phyloP scores from a whole-genome alignment of 2,888 invertebrate genomes.

The Drosophila mercatorum region DNA sequence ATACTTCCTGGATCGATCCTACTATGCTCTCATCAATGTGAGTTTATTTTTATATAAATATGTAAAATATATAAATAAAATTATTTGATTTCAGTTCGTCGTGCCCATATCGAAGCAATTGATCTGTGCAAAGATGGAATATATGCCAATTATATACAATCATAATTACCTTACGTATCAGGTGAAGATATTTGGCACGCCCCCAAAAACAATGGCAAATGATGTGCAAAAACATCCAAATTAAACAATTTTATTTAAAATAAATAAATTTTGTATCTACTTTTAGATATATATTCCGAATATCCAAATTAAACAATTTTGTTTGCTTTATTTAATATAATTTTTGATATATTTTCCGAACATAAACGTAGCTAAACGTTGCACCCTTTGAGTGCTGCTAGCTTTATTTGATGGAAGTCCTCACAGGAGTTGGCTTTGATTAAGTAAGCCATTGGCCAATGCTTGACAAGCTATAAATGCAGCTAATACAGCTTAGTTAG shows the following conservation, averaged over 20 bases:
- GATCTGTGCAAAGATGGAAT: slow-evolving; percentile 32
- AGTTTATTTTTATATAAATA: neutral
- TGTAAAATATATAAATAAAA: neutral
- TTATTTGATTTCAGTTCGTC: slow-evolving; percentile 25
- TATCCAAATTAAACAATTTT: too few species aligned
- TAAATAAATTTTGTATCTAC: neutral
- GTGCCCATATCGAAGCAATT: slow-evolving; percentile 39
- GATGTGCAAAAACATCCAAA: neutral
- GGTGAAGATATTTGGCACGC: slow-evolving; percentile 44
- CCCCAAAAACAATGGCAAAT: neutral
- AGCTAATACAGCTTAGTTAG: too few species aligned
- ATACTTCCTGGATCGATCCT: slow-evolving; percentile 42
- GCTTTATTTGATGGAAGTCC: too few species aligned
- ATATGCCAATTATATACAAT: slow-evolving; percentile 30
- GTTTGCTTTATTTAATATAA: too few species aligned
- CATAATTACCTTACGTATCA: slow-evolving; percentile 45
- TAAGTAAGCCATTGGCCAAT: too few species aligned
- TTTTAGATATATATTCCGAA: neutral
- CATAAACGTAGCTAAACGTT: too few species aligned
- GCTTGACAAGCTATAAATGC: too few species aligned
- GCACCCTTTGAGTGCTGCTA: too few species aligned
- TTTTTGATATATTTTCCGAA: too few species aligned
- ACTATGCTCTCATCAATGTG: slow-evolving; percentile 51
- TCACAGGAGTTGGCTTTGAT: too few species aligned
- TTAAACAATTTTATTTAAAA: neutral